These are phyloP conservation scores for Hydractinia symbiolongicarpus DNA, from an alignment of 30 jellyfish, hydroid and myxozoan genomes.

Conservation along the genomic window DNA sequence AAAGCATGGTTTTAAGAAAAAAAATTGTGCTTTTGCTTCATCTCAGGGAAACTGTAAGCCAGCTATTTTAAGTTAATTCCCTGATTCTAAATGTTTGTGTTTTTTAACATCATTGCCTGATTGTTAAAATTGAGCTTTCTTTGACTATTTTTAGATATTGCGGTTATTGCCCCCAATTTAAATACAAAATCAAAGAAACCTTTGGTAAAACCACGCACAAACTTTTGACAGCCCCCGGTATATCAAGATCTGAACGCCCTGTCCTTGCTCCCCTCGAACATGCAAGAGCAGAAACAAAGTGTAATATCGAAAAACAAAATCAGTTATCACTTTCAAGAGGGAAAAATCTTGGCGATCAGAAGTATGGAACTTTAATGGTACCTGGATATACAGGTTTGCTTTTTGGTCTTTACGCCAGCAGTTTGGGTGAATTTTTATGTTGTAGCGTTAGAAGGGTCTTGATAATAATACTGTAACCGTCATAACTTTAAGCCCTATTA, in stretches of 20 bases:
- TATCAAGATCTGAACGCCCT: conserved; percentile 35
- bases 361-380: conserved; percentile 49
- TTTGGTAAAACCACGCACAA: conserved; percentile 66
- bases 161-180: conserved; percentile 62
- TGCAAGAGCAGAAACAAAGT: conserved; percentile 6
- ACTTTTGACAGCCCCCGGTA: conserved; percentile 41
- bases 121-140: no score
- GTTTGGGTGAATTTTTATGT: not conserved
- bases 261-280: conserved; percentile 52
- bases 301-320: not conserved
- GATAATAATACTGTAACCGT: no score
- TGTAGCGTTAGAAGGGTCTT: no score
- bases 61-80: no score
- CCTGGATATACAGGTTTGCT: conserved; percentile 59
- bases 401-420: not conserved
- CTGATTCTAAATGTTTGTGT: no score
- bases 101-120: no score
- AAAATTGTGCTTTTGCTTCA: no score
- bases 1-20: no score
- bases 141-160: conserved; percentile 32
- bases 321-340: conserved; percentile 23
- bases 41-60: no score
- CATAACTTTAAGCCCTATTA: no score
- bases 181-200: conserved; percentile 57
- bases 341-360: conserved; percentile 43